These are phyloP conservation scores for Poecilia wingei DNA, from an alignment of 2,797 vertebrate species.

Conservation along the genomic window DNA sequence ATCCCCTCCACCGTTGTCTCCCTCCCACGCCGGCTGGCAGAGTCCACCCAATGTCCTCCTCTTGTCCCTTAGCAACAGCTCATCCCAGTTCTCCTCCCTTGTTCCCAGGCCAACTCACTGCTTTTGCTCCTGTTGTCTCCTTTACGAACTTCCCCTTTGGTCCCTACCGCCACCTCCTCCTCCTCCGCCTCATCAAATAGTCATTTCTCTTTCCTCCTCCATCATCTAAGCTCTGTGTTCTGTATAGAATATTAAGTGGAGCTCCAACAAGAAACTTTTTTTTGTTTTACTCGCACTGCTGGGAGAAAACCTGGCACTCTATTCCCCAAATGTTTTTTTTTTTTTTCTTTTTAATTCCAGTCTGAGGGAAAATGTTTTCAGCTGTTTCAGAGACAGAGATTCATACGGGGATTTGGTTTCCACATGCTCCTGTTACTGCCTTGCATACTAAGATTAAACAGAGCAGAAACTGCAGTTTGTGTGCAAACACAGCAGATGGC, in stretches of 20 bases:
- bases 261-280: constrained; percentile 39
- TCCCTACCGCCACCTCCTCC: constrained; percentile 46
- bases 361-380: constrained; percentile 57
- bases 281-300: constrained; percentile 30
- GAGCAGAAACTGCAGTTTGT: constrained; percentile 50
- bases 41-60: constrained; percentile 70
- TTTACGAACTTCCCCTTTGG: constrained; percentile 49
- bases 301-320: constrained; percentile 37
- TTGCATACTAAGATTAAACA: constrained; percentile 59
- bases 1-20: constrained; percentile 49
- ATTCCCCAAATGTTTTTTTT: constrained; percentile 38
- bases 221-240: constrained; percentile 49
- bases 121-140: constrained; percentile 33
- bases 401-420: constrained; percentile 45
- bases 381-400: constrained; percentile 51
- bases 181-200: constrained; percentile 51
- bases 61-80: constrained; percentile 75
- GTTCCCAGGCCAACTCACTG: constrained; percentile 58
- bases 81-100: constrained; percentile 65
- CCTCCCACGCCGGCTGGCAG: constrained; percentile 66
- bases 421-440: constrained; percentile 41
- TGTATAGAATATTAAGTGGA: constrained; percentile 60
- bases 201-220: constrained; percentile 33
- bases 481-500: constrained; percentile 71
- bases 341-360: constrained; percentile 30